Conservation (phyloP, 1,140 invertebrate genomes). For the Temnothorax curvispinosus region DNA sequence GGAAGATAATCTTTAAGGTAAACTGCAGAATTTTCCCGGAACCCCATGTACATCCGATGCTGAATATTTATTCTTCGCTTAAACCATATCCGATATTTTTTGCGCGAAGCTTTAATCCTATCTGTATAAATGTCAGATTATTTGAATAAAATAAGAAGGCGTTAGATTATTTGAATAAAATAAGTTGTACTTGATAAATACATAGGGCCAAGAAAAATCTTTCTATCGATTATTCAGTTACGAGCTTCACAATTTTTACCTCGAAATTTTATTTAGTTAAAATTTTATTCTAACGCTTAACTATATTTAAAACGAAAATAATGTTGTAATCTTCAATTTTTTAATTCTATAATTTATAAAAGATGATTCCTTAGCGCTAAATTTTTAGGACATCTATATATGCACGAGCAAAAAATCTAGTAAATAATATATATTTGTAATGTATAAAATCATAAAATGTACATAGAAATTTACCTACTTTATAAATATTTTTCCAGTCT, state of each 20-base stretch:
- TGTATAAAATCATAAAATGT: background rate
- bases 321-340: background rate
- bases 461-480: background rate
- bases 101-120: background rate
- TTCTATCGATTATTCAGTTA: background rate
- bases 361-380: background rate
- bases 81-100: background rate
- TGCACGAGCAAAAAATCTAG: too few relatives aligned
- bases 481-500: background rate
- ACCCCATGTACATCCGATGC: background rate
- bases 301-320: background rate
- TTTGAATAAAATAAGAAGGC: background rate
- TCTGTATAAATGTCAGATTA: background rate
- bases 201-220: background rate
- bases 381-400: background rate
- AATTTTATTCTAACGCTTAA: constrained; percentile 6
- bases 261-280: background rate
- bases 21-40: background rate
- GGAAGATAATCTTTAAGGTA: background rate
- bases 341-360: background rate
- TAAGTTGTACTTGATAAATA: background rate
- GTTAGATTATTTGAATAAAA: too few relatives aligned
- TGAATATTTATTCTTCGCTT: constrained; percentile 5
- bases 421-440: background rate
- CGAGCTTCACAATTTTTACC: background rate